Evolutionary conservation across 2,113 vertebrate genomes (phyloP).

Genomic region (Xenus cinereus): DNA sequence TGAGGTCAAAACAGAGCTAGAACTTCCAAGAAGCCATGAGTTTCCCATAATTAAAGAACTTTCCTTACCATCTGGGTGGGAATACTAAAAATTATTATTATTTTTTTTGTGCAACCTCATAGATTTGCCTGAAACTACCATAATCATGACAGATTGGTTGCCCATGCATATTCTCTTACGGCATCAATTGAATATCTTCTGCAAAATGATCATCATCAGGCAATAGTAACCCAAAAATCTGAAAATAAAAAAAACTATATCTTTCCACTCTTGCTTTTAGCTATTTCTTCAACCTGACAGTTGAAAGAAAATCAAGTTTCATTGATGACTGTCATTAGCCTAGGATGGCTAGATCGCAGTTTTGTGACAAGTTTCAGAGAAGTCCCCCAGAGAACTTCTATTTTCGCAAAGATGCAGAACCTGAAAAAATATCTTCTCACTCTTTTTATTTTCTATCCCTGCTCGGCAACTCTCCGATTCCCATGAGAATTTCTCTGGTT

Average conservation of each 20-base stretch:
- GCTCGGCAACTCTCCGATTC: constrained; percentile 19
- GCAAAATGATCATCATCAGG: constrained; percentile 8
- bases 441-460: constrained; percentile 52
- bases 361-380: constrained; percentile 63
- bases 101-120: neutral
- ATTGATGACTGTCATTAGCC: constrained; percentile 66
- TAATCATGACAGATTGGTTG: neutral
- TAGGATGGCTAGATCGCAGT: constrained; percentile 49
- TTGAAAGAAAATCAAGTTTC: constrained; percentile 56
- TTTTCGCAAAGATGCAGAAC: constrained; percentile 51
- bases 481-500: constrained; percentile 35
- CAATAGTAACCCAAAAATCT: constrained; percentile 31
- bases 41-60: neutral
- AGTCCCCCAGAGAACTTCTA: constrained; percentile 61
- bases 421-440: constrained; percentile 65
- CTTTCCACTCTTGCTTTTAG: constrained; percentile 41
- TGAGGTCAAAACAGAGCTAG: neutral
- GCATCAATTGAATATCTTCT: neutral
- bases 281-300: constrained; percentile 53
- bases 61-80: neutral
- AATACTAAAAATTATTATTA: neutral
- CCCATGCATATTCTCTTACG: neutral
- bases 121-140: neutral
- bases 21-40: neutral
- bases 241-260: constrained; percentile 18